Percentiles rank a stretch among this genome's conserved stretches.
phyloP scores from a whole-genome alignment of 2,888 invertebrate species.

The Octonoba sinensis region DNA sequence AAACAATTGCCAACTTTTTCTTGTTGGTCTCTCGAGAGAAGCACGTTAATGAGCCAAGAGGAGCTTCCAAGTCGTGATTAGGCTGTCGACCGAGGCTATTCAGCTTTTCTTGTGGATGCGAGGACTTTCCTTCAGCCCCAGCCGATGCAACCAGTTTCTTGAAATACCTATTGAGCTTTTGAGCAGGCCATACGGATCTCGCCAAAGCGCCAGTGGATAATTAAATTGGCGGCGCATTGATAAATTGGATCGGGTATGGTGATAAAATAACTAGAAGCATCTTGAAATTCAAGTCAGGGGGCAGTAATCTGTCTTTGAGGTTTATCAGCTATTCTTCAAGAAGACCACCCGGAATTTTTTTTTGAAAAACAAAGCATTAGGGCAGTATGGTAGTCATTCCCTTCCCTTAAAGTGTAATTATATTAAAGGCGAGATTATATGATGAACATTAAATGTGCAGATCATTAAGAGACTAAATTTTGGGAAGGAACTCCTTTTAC shows the following conservation, averaged over 20 bases:
- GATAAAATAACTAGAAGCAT: not conserved
- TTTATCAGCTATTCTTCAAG: not conserved
- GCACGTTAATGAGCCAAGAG: constrained; percentile 33
- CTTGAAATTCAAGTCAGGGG: not conserved
- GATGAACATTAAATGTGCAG: too few species aligned
- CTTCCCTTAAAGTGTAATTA: too few species aligned
- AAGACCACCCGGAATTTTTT: constrained; percentile 5
- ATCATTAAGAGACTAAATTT: too few species aligned
- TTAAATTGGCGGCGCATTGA: constrained; percentile 8
- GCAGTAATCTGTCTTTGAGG: constrained; percentile 1
- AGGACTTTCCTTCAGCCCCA: constrained; percentile 10
- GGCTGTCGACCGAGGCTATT: constrained; percentile 19
- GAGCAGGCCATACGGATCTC: constrained; percentile 10
- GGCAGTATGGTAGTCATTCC: too few species aligned
- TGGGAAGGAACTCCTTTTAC: too few species aligned
- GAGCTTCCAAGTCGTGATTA: constrained; percentile 46
- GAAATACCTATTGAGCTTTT: too few species aligned
- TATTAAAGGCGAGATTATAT: too few species aligned
- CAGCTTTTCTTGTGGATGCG: constrained; percentile 10
- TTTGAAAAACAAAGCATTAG: too few species aligned
- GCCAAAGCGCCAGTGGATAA: not conserved
- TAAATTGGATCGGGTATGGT: not conserved
- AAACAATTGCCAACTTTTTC: not conserved
- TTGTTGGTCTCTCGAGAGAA: constrained; percentile 4
- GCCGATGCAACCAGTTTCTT: constrained; percentile 16